Conservation (phyloP, 1,140 invertebrate genomes). For the Drosophila nigromelanica region DNA sequence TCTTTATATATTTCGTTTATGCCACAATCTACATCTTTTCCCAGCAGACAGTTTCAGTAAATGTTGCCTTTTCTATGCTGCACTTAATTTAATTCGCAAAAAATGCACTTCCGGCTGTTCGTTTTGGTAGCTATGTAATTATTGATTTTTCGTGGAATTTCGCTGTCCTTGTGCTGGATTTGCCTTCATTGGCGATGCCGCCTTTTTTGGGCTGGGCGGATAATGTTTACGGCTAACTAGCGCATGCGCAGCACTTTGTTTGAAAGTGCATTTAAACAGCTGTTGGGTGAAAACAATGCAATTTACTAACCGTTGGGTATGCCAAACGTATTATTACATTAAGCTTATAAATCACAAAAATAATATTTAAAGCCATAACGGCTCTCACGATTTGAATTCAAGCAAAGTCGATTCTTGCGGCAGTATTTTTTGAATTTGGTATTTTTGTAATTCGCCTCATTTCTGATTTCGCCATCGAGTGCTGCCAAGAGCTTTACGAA, state of each 20-base stretch:
- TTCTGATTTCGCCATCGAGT: neutral
- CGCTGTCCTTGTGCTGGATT: constrained; percentile 73
- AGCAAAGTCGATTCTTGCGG: neutral
- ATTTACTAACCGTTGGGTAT: neutral
- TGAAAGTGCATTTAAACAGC: constrained; percentile 50
- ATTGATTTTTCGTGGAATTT: constrained; percentile 71
- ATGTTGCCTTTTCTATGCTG: constrained; percentile 9
- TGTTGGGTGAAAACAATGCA: constrained; percentile 1
- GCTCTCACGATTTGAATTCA: neutral
- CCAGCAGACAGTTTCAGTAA: neutral
- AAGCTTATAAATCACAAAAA: neutral
- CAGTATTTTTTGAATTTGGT: constrained; percentile 2
- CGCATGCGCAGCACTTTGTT: constrained; percentile 59
- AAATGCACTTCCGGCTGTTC: constrained; percentile 73
- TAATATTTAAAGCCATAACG: neutral
- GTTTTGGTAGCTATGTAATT: constrained; percentile 54
- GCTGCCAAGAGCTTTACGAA: neutral
- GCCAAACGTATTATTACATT: neutral
- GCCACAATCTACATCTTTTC: constrained; percentile 35
- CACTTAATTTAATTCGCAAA: constrained; percentile 37
- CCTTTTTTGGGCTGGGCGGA: constrained; percentile 55
- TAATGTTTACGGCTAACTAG: constrained; percentile 64
- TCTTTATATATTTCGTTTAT: neutral
- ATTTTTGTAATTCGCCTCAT: constrained; percentile 1
- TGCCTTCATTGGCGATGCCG: constrained; percentile 58